Evolutionary conservation across 2,797 vertebrate genomes (phyloP), one percentile per base, ranked within the genome.

Genomic region (Rhinatrema bivittatum): DNA sequence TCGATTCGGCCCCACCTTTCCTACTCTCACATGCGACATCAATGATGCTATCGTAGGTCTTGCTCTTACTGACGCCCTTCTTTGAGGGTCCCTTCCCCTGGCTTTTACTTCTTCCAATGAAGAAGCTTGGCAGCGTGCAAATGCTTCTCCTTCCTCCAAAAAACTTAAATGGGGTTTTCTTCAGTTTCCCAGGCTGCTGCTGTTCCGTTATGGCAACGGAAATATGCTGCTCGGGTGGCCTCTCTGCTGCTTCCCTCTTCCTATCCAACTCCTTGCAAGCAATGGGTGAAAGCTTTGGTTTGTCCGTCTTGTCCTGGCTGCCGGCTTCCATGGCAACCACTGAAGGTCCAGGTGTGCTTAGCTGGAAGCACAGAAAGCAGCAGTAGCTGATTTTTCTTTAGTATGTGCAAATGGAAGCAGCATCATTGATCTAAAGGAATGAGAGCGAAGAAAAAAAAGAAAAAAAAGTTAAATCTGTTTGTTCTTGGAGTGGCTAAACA

Each of bases 101-200:
- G 63, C 78, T 77, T 81, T 89, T 97, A 62, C 58, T 85, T 40
- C 83, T 84, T 23, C 90, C 88, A 4, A 91, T 84, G 14, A 98
- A 97, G 58, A 97, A 94, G 55, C 82, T 94, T 2, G 95, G 95
- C 46, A 99, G 74, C 16, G 94, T 90, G 47, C 94, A 98, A 56
- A 98, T 94, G 53, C 87, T 83, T 60, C 88, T 89, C 46, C 91
- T 91, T 35, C 93, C 90, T 9, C 93, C 87, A 5, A 99, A 99
- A 38, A 99, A 87, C 7, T 88, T 94, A 50, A 98, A 81, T 9
- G 94, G 90, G 1, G 91, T 90, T 71, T 91, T 92, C 63, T 82
- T 85, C 39, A 91, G 87, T 73, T 88, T 92, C 29, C 91, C 87
- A 0, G 90, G 49, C 22, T 87, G 79, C 2, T 72, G 85, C 38